These are phyloP conservation scores for Pollenia amentaria DNA, from an alignment of 2,888 invertebrate genomes.

Conservation along the genomic window DNA sequence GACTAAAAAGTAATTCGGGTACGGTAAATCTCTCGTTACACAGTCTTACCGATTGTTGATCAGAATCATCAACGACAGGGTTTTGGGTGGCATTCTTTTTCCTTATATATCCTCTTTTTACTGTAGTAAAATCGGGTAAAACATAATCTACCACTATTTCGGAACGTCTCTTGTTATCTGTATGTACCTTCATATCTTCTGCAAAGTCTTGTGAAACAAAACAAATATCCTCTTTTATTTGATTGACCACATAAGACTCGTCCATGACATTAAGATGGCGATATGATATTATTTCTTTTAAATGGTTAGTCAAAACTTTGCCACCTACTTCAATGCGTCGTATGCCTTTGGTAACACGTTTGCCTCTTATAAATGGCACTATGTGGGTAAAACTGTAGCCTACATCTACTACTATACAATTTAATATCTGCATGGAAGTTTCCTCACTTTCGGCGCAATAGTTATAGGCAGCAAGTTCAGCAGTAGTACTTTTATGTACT, in stretches of 20 bases:
- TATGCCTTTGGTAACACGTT: constrained; percentile 89
- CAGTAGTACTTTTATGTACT: constrained; percentile 91
- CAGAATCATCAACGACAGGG: constrained; percentile 78
- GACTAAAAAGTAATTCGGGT: constrained; percentile 97
- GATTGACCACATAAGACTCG: constrained; percentile 99
- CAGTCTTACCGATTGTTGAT: constrained; percentile 92
- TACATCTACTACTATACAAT: constrained; percentile 94
- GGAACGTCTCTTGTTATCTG: constrained; percentile 87
- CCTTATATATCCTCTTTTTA: constrained; percentile 90
- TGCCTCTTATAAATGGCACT: constrained; percentile 94
- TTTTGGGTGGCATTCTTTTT: constrained; percentile 76
- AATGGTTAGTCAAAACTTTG: constrained; percentile 97
- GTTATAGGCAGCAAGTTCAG: constrained; percentile 89
- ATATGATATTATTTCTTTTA: constrained; percentile 99
- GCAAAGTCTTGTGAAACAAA: constrained; percentile 95
- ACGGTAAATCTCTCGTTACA: constrained; percentile 97
- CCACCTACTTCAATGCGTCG: constrained; percentile 97
- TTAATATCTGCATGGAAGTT: constrained; percentile 85
- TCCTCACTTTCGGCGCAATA: constrained; percentile 86
- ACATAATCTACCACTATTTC: constrained; percentile 95
- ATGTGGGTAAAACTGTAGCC: constrained; percentile 98
- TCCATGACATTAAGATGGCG: constrained; percentile 99
- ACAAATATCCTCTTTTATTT: constrained; percentile 98
- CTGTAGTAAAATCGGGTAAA: constrained; percentile 96
- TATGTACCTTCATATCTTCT: constrained; percentile 90